Conservation (phyloP, 1,140 invertebrate species). For the Eumaeus atala region DNA sequence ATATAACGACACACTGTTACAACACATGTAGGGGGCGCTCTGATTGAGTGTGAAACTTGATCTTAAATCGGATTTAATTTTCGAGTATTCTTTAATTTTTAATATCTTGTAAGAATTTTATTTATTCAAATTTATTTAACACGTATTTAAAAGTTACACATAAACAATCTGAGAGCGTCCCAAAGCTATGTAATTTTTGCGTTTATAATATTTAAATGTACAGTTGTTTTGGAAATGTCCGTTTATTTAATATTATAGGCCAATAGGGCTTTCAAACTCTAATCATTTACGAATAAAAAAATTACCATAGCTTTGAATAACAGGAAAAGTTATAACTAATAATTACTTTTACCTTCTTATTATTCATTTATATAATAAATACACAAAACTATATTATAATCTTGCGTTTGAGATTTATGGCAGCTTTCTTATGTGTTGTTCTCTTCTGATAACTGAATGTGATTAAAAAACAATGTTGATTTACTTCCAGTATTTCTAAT, state of each 20-base stretch:
- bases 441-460: constrained; percentile 31
- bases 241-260: neutral
- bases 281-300: neutral
- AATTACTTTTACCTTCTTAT: too few relatives aligned
- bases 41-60: too few relatives aligned
- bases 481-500: constrained; percentile 26
- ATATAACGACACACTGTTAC: neutral
- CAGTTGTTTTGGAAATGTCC: neutral
- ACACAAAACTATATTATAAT: neutral
- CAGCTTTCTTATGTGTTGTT: constrained; percentile 45
- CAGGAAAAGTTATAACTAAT: too few relatives aligned
- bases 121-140: too few relatives aligned
- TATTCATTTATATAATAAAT: too few relatives aligned
- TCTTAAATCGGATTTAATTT: too few relatives aligned
- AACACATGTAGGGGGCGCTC: too few relatives aligned
- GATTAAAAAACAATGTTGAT: constrained; percentile 30
- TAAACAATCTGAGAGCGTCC: neutral
- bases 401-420: constrained; percentile 16
- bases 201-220: constrained; percentile 6
- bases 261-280: constrained; percentile 1
- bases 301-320: too few relatives aligned
- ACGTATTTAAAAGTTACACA: neutral
- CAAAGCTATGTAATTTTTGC: neutral
- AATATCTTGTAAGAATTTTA: too few relatives aligned
- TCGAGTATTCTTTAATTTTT: too few relatives aligned